Conservation (phyloP, 2,797 vertebrate genomes). For the Gouania willdenowi region DNA sequence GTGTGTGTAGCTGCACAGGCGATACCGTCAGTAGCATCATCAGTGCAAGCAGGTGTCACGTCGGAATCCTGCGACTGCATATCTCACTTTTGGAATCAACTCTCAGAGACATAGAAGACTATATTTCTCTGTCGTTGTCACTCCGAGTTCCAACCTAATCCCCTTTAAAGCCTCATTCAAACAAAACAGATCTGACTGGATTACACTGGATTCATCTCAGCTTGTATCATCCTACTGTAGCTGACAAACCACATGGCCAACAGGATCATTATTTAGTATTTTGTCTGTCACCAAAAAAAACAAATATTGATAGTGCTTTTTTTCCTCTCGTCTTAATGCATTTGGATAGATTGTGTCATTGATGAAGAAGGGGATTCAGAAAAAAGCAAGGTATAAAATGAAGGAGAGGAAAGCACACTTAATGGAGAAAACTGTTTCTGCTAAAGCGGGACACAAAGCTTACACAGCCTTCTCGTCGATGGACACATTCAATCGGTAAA, state of each 20-base stretch:
- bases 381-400: constrained; percentile 23
- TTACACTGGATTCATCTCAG: constrained; percentile 44
- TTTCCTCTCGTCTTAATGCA: constrained; percentile 9
- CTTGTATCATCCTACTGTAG: constrained; percentile 21
- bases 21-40: constrained; percentile 1
- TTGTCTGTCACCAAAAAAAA: neutral
- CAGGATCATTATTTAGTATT: constrained; percentile 12
- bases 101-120: constrained; percentile 6
- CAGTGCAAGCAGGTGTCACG: constrained; percentile 16
- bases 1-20: constrained; percentile 1
- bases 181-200: constrained; percentile 52
- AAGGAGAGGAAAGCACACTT: constrained; percentile 17
- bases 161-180: constrained; percentile 31
- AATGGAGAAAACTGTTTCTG: constrained; percentile 20
- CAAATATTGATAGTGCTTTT: too few relatives aligned
- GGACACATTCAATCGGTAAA: constrained; percentile 58
- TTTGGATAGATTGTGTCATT: neutral
- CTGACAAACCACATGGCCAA: constrained; percentile 30
- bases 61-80: constrained; percentile 1
- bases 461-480: constrained; percentile 26
- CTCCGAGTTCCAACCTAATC: constrained; percentile 46
- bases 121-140: constrained; percentile 20
- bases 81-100: constrained; percentile 7
- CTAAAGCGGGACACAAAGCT: constrained; percentile 15
- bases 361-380: constrained; percentile 1